phyloP scores from a whole-genome alignment of 2,888 invertebrate genomes.

The Danaus chrysippus region DNA sequence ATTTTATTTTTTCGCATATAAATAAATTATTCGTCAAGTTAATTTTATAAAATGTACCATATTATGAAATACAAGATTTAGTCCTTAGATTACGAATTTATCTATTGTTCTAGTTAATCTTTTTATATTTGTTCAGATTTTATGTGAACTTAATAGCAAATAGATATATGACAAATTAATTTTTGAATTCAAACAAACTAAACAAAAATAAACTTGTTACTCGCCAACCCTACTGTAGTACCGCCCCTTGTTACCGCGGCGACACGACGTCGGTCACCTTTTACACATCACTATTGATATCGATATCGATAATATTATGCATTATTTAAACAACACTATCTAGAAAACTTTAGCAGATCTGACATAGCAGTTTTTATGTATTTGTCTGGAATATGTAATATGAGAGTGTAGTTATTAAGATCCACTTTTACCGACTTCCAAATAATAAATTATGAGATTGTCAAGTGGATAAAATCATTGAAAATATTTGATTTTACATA shows the following conservation, averaged over 20 bases:
- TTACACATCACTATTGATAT: constrained; percentile 46
- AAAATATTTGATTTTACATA: too few species aligned
- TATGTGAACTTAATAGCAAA: too few species aligned
- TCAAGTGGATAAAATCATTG: too few species aligned
- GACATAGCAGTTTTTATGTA: constrained; percentile 6
- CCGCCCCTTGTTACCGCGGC: constrained; percentile 68
- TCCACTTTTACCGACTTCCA: too few species aligned
- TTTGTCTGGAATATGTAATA: neutral
- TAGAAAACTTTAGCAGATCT: constrained; percentile 27
- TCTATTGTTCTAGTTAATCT: too few species aligned
- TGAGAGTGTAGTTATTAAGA: neutral
- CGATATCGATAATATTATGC: constrained; percentile 37
- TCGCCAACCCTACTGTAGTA: constrained; percentile 52
- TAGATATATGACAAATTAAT: too few species aligned
- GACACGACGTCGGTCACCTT: constrained; percentile 72
- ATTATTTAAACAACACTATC: constrained; percentile 37
- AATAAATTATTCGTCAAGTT: neutral
- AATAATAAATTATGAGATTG: too few species aligned
- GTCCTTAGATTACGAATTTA: too few species aligned
- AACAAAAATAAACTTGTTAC: constrained; percentile 1
- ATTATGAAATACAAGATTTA: too few species aligned
- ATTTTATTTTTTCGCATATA: constrained; percentile 16
- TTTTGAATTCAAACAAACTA: neutral
- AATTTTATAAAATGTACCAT: too few species aligned
- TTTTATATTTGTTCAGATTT: too few species aligned